Conservation (phyloP, 2,797 vertebrate species). For the Mastacembelus armatus region DNA sequence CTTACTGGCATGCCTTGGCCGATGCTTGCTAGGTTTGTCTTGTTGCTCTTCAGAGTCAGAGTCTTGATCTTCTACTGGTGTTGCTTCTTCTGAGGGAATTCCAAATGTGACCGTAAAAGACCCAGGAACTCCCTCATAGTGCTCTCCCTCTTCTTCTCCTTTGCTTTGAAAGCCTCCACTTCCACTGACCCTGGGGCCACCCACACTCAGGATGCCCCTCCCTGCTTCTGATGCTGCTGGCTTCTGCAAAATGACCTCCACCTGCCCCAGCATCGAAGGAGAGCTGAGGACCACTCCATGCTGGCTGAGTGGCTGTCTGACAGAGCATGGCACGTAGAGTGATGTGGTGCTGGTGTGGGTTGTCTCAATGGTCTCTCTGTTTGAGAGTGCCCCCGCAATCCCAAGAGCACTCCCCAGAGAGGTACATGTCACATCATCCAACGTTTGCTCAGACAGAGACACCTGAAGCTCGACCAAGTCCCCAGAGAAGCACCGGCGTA, state of each 20-base stretch:
- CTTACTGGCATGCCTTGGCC: slow-evolving; percentile 95
- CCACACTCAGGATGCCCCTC: slow-evolving; percentile 78
- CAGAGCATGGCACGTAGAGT: slow-evolving; percentile 75
- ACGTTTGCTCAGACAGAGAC: slow-evolving; percentile 83
- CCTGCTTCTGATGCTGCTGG: slow-evolving; percentile 59
- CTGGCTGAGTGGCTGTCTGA: slow-evolving; percentile 82
- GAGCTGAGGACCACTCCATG: slow-evolving; percentile 76
- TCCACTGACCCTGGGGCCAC: slow-evolving; percentile 78
- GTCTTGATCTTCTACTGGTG: slow-evolving; percentile 84
- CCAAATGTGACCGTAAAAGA: slow-evolving; percentile 90
- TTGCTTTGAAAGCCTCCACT: slow-evolving; percentile 85
- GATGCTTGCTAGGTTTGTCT: slow-evolving; percentile 93
- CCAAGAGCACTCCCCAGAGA: slow-evolving; percentile 74
- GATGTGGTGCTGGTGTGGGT: slow-evolving; percentile 58
- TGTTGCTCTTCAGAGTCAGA: slow-evolving; percentile 88
- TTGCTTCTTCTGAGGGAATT: slow-evolving; percentile 86
- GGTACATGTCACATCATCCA: slow-evolving; percentile 60
- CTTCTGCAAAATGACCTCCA: slow-evolving; percentile 86
- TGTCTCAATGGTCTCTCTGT: slow-evolving; percentile 26
- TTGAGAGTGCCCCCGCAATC: slow-evolving; percentile 68
- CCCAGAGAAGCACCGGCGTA: slow-evolving; percentile 70
- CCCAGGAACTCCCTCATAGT: slow-evolving; percentile 85
- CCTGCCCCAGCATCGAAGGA: slow-evolving; percentile 80
- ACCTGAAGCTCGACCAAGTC: slow-evolving; percentile 89
- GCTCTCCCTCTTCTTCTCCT: slow-evolving; percentile 89